phyloP scores from a whole-genome alignment of 2,797 vertebrate genomes.

The Galagoides demidoff region DNA sequence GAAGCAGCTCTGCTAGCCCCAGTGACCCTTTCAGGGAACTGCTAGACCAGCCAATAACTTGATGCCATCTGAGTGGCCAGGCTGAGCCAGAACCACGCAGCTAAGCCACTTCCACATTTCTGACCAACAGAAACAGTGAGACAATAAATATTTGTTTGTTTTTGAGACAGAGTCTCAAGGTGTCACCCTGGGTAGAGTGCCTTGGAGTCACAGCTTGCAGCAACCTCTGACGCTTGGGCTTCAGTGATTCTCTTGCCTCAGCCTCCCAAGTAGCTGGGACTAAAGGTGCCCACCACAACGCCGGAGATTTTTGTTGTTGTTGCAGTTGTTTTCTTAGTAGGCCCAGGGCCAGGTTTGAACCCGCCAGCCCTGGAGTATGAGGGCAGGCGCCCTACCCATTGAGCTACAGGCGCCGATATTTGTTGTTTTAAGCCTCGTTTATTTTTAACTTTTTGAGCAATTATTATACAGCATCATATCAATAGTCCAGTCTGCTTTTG shows the following conservation, averaged over 20 bases:
- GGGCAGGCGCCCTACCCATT: too few relatives aligned
- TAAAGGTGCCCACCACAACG: too few relatives aligned
- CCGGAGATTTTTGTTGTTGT: too few relatives aligned
- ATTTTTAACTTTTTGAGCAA: neutral
- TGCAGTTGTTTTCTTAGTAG: too few relatives aligned
- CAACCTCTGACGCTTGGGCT: too few relatives aligned
- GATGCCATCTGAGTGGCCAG: neutral
- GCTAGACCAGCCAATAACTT: neutral
- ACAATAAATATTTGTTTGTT: neutral
- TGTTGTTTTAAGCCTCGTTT: neutral
- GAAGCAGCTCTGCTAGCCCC: neutral
- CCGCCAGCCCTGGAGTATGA: too few relatives aligned
- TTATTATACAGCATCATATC: neutral
- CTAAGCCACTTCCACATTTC: neutral
- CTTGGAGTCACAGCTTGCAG: too few relatives aligned
- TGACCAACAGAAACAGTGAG: neutral
- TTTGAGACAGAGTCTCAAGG: too few relatives aligned
- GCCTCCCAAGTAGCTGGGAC: too few relatives aligned
- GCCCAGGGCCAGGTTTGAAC: too few relatives aligned
- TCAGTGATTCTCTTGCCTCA: too few relatives aligned
- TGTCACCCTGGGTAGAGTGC: too few relatives aligned
- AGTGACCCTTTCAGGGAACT: neutral
- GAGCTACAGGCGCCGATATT: neutral
- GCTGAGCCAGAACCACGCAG: neutral
- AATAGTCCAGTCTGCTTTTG: neutral